Conservation (phyloP, 2,113 vertebrate species). For the Thryonomys swinderianus region DNA sequence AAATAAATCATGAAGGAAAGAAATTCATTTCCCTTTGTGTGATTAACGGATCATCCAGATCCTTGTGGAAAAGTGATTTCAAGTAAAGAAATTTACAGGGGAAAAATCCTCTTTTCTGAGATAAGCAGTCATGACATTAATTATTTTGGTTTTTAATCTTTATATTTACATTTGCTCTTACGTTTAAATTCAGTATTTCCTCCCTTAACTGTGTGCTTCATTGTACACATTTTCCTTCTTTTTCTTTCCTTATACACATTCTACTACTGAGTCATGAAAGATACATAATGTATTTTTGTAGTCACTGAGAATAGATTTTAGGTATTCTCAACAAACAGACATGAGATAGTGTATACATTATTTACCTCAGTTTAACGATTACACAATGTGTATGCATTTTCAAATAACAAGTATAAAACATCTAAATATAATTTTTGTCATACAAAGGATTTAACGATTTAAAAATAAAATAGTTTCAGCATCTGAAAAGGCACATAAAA, state of each 20-base stretch:
- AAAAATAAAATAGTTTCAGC: constrained; percentile 20
- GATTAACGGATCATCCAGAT: constrained; percentile 33
- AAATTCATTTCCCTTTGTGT: constrained; percentile 32
- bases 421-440: not conserved
- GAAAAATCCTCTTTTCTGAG: constrained; percentile 26
- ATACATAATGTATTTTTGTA: not conserved
- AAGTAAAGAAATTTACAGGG: not conserved
- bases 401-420: not conserved
- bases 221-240: not conserved
- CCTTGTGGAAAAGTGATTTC: not conserved
- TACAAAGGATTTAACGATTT: constrained; percentile 46
- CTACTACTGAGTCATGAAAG: not conserved
- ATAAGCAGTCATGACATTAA: not conserved
- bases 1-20: constrained; percentile 60
- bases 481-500: not conserved
- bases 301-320: not conserved
- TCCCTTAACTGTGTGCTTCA: not conserved
- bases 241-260: not conserved
- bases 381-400: not conserved
- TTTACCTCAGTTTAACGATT: not conserved
- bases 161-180: not conserved
- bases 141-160: not conserved
- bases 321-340: not conserved
- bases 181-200: not conserved
- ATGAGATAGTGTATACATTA: not conserved